Evolutionary conservation across 2,888 invertebrate species (phyloP).

Genomic region (Danaus chrysippus): DNA sequence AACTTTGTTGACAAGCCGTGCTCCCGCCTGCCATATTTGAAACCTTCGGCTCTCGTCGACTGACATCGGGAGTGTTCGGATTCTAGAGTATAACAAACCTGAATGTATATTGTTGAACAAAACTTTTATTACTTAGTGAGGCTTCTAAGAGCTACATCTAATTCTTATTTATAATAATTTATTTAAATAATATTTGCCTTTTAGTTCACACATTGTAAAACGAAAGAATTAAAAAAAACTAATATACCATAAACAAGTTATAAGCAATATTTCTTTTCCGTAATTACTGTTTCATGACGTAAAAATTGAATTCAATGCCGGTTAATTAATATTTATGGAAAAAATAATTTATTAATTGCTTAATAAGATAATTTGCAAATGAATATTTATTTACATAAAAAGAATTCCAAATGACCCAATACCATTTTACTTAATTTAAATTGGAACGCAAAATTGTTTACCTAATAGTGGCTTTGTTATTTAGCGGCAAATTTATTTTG

Average conservation of each 20-base stretch:
- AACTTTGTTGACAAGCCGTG: constrained; percentile 75
- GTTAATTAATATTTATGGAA: no score
- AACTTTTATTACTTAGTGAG: background rate
- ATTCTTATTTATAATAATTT: background rate
- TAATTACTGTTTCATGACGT: no score
- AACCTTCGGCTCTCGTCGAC: constrained; percentile 59
- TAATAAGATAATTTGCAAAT: no score
- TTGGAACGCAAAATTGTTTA: background rate
- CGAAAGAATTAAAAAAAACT: no score
- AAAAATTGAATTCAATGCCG: no score
- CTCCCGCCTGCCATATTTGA: constrained; percentile 63
- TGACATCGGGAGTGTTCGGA: constrained; percentile 40
- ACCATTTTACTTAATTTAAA: background rate
- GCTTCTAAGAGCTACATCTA: background rate
- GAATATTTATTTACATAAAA: no score
- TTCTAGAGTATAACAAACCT: constrained; percentile 6
- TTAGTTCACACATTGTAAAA: no score
- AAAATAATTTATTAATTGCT: no score
- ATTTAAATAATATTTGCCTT: background rate
- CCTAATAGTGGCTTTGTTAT: background rate
- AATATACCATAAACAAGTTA: no score
- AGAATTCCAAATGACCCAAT: no score
- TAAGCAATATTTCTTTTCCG: no score
- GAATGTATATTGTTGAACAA: constrained; percentile 1
- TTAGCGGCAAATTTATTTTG: background rate